These are phyloP conservation scores for Dendroctonus valens DNA, from an alignment of 1,140 invertebrate species.

Conservation along the genomic window DNA sequence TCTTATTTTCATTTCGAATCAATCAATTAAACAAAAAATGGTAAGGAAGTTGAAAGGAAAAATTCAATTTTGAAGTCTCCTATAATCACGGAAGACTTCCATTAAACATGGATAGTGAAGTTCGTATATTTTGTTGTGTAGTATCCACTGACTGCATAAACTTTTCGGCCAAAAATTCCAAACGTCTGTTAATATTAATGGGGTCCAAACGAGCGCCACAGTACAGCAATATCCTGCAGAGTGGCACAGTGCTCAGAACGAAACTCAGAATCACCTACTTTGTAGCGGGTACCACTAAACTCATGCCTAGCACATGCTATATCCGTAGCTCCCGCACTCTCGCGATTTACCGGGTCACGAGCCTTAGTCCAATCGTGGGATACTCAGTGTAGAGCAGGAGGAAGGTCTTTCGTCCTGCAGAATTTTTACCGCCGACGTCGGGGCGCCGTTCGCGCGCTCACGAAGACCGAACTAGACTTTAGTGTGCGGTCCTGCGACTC, in stretches of 20 bases:
- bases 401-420: slow-evolving; percentile 20
- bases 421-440: slow-evolving; percentile 11
- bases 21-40: too few species aligned
- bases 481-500: not conserved
- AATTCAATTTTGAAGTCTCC: too few species aligned
- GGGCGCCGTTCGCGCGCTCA: slow-evolving; percentile 20
- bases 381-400: slow-evolving; percentile 1
- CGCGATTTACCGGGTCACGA: not conserved
- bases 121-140: too few species aligned
- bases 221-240: slow-evolving; percentile 1
- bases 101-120: too few species aligned
- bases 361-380: slow-evolving; percentile 6
- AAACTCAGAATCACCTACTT: slow-evolving; percentile 16
- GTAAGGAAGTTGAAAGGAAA: too few species aligned
- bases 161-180: too few species aligned
- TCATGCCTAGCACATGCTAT: slow-evolving; percentile 30
- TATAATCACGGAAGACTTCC: too few species aligned
- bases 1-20: too few species aligned
- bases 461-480: slow-evolving; percentile 24
- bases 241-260: not conserved
- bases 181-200: too few species aligned
- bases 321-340: slow-evolving; percentile 23
- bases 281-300: slow-evolving; percentile 26
- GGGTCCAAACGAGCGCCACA: not conserved
- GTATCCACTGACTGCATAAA: too few species aligned